Conservation (phyloP, 2,888 invertebrate genomes). For the Cheilosia vernalis region DNA sequence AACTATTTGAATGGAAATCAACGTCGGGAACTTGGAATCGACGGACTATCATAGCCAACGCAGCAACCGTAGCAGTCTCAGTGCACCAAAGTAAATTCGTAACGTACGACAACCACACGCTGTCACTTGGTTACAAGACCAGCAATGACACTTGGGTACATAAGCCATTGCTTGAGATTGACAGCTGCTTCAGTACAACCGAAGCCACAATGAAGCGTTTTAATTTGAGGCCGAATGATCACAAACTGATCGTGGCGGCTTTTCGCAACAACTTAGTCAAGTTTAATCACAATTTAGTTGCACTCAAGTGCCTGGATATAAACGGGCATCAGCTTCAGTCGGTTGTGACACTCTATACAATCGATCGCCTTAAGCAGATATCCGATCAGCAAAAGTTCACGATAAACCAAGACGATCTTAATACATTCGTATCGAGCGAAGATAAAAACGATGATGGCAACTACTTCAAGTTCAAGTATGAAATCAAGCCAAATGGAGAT, state of each 20-base stretch:
- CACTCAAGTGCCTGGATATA: slow-evolving; percentile 21
- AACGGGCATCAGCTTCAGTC: slow-evolving; percentile 2
- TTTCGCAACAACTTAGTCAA: slow-evolving; percentile 24
- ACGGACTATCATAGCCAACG: neutral
- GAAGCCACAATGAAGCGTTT: slow-evolving; percentile 20
- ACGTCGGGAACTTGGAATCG: neutral
- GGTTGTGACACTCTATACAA: slow-evolving; percentile 1
- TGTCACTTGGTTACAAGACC: slow-evolving; percentile 20
- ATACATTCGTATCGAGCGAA: slow-evolving; percentile 3
- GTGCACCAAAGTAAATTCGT: slow-evolving; percentile 21
- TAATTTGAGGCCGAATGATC: neutral
- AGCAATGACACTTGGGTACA: slow-evolving; percentile 5
- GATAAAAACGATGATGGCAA: slow-evolving; percentile 3
- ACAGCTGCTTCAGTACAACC: slow-evolving; percentile 14
- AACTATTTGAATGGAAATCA: slow-evolving; percentile 29
- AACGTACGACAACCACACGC: slow-evolving; percentile 22
- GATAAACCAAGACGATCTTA: slow-evolving; percentile 13
- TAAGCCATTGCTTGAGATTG: neutral
- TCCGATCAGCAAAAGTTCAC: neutral
- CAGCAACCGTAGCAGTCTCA: neutral
- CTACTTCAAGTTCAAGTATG: slow-evolving; percentile 21
- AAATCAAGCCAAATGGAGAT: slow-evolving; percentile 4
- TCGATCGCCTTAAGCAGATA: neutral
- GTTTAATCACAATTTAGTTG: slow-evolving; percentile 23
- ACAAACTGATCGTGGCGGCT: neutral